Evolutionary conservation across 2,888 invertebrate species (phyloP).

Genomic region (Chymomyza procnemis): DNA sequence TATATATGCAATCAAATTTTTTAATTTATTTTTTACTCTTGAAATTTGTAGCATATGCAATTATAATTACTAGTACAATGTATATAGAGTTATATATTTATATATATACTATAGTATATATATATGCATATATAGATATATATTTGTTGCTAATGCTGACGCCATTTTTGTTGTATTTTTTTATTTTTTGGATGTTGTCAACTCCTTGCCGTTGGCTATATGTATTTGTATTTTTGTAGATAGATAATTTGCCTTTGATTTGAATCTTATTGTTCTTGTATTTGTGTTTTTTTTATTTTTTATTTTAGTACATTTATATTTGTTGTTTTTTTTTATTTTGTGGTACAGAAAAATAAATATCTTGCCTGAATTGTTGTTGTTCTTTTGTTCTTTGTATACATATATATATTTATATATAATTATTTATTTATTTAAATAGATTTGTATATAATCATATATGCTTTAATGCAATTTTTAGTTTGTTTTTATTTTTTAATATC

Average conservation of each 20-base stretch:
- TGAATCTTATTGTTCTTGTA: background rate
- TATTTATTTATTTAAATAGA: too few species aligned
- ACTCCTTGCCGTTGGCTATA: background rate
- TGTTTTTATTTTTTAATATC: constrained; percentile 9
- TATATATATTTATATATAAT: background rate
- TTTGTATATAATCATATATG: constrained; percentile 30
- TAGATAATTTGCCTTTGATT: background rate
- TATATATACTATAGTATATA: background rate
- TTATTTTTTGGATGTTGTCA: constrained; percentile 4
- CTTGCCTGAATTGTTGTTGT: background rate
- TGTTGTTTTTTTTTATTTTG: constrained; percentile 28
- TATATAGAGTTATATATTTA: background rate
- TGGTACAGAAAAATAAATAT: constrained; percentile 60
- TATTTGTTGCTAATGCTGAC: background rate
- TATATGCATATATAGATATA: constrained; percentile 4
- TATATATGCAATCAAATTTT: background rate
- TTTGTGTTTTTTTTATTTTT: too few species aligned
- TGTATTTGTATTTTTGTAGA: constrained; percentile 6
- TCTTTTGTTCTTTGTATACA: background rate
- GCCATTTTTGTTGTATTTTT: background rate
- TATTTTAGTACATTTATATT: too few species aligned
- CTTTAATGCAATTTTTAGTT: constrained; percentile 10
- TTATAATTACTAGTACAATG: background rate
- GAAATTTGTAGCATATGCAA: background rate
- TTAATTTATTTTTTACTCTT: background rate